These are phyloP conservation scores for Harpagifer antarcticus DNA, from an alignment of 2,797 vertebrate genomes.

Conservation along the genomic window DNA sequence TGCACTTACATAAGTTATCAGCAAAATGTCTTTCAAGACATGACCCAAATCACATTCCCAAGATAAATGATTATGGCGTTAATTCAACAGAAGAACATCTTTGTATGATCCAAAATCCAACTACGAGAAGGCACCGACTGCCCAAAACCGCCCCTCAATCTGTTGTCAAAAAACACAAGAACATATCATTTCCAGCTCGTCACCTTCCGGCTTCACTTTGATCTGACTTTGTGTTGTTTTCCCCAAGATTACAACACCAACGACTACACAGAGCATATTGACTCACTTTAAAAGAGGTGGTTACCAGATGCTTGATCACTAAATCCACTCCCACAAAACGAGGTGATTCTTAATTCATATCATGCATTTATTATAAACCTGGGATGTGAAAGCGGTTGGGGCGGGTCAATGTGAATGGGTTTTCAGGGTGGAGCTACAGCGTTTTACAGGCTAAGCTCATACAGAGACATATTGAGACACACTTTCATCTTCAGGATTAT, in stretches of 20 bases:
- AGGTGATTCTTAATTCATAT: constrained; percentile 33
- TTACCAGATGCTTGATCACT: constrained; percentile 43
- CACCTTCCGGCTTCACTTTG: constrained; percentile 24
- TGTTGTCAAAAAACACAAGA: constrained; percentile 17
- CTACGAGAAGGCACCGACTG: neutral
- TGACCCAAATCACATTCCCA: neutral
- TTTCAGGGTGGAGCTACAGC: constrained; percentile 45
- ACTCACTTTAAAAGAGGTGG: constrained; percentile 43
- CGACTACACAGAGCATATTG: constrained; percentile 46
- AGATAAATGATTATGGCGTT: neutral
- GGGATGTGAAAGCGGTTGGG: accelerated
- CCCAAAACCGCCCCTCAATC: constrained; percentile 32
- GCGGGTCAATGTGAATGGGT: neutral
- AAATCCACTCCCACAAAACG: constrained; percentile 17
- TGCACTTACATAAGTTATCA: neutral
- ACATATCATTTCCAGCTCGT: constrained; percentile 16
- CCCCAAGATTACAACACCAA: constrained; percentile 48
- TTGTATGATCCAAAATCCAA: constrained; percentile 15
- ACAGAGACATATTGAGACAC: constrained; percentile 90
- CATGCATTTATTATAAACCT: constrained; percentile 17
- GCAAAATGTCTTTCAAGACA: neutral
- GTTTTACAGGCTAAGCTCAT: constrained; percentile 86
- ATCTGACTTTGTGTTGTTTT: constrained; percentile 34
- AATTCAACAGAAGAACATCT: neutral
- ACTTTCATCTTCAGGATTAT: constrained; percentile 92